phyloP scores from a whole-genome alignment of 2,888 invertebrate species.

The Lepidochrysops patricia region DNA sequence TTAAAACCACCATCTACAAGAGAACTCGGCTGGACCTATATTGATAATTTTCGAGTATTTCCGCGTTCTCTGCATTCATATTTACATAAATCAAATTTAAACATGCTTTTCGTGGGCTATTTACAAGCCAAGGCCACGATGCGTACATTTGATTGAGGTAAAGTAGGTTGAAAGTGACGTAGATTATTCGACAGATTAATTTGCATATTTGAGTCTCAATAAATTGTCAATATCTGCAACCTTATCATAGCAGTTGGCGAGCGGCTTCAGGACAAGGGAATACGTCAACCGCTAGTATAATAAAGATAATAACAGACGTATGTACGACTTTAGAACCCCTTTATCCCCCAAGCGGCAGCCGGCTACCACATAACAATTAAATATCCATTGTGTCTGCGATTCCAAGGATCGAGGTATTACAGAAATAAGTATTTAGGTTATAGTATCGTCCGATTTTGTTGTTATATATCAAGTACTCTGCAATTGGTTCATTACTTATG shows the following conservation, averaged over 20 bases:
- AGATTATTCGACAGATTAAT: not conserved
- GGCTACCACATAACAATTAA: too few relatives aligned
- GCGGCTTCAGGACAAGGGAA: too few relatives aligned
- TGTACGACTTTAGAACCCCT: too few relatives aligned
- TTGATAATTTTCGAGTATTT: not conserved
- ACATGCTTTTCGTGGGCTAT: not conserved
- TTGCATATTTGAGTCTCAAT: not conserved
- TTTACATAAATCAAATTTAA: conserved; percentile 8
- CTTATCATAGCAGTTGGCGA: not conserved
- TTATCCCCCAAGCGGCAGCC: too few relatives aligned
- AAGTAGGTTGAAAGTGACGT: not conserved
- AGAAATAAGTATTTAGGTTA: too few relatives aligned
- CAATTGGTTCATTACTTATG: too few relatives aligned
- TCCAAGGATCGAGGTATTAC: too few relatives aligned
- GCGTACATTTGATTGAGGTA: conserved; percentile 4
- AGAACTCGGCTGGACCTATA: not conserved
- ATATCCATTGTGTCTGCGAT: too few relatives aligned
- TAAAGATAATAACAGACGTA: too few relatives aligned
- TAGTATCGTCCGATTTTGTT: too few relatives aligned
- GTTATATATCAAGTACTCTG: too few relatives aligned
- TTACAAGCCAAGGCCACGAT: not conserved
- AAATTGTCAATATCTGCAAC: not conserved
- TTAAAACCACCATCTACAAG: not conserved
- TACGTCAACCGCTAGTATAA: too few relatives aligned
- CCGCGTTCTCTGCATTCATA: conserved; percentile 4